Percentiles rank a stretch among this genome's conserved stretches.
Conservation (phyloP, 1,140 invertebrate genomes). For the Tribolium castaneum region DNA sequence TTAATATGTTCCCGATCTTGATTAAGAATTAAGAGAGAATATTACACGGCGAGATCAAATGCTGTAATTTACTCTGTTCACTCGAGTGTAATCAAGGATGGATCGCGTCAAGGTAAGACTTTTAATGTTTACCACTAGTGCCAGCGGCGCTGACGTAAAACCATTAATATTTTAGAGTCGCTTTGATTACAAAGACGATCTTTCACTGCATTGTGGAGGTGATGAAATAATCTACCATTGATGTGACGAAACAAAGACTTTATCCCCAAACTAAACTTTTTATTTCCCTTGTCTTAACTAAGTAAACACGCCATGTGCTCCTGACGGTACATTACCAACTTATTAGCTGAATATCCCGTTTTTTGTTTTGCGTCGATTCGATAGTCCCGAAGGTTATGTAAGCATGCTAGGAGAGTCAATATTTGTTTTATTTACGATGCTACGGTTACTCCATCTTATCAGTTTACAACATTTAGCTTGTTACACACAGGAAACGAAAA, state of each 20-base stretch:
- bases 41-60: background rate
- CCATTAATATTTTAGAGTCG: constrained; percentile 13
- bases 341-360: background rate
- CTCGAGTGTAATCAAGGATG: background rate
- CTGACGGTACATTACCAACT: background rate
- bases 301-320: background rate
- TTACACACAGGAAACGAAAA: background rate
- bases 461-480: background rate
- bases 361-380: background rate
- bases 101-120: background rate
- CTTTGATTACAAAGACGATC: constrained; percentile 1
- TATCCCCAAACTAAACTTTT: background rate
- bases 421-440: background rate
- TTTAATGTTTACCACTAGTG: constrained; percentile 14
- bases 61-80: constrained; percentile 1
- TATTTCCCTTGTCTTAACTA: background rate
- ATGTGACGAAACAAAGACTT: background rate
- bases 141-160: background rate
- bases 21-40: constrained; percentile 1
- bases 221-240: background rate
- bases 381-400: background rate
- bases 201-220: background rate
- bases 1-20: background rate
- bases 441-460: background rate
- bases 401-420: background rate